phyloP scores from a whole-genome alignment of 2,888 invertebrate genomes.

The Pheosia tremula region DNA sequence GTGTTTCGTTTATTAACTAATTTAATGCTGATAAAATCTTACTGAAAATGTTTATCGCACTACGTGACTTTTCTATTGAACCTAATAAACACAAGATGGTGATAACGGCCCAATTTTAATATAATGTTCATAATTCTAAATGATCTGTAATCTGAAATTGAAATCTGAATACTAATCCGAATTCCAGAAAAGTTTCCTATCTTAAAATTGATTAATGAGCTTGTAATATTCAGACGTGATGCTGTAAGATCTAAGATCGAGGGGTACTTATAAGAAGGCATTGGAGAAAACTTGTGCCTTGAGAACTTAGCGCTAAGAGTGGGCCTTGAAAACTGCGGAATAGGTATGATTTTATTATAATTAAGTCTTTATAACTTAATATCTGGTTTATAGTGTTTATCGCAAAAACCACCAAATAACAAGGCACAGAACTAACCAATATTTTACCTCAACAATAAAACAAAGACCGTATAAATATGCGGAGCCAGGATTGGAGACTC shows the following conservation, averaged over 20 bases:
- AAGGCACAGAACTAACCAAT: too few relatives aligned
- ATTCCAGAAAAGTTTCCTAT: neutral
- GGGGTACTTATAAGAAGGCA: neutral
- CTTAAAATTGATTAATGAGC: neutral
- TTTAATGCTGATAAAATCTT: neutral
- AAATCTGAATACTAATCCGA: slow-evolving; percentile 1
- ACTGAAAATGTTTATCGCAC: neutral
- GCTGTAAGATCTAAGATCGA: neutral
- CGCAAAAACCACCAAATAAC: too few relatives aligned
- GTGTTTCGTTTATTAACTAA: neutral
- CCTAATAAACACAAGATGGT: neutral
- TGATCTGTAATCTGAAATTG: slow-evolving; percentile 3
- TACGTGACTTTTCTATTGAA: neutral
- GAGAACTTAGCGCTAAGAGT: too few relatives aligned
- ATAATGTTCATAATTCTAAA: neutral
- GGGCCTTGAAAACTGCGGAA: too few relatives aligned
- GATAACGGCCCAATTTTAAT: neutral
- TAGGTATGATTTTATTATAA: too few relatives aligned
- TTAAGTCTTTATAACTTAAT: too few relatives aligned
- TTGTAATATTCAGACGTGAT: neutral
- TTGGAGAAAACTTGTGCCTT: neutral
- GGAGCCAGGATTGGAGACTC: too few relatives aligned
- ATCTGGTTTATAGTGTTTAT: too few relatives aligned
- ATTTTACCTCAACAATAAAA: too few relatives aligned
- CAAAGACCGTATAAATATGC: too few relatives aligned